Base-by-base conservation (phyloP, 1,140 invertebrate genomes). In the Hypsibius dujardini region DNA sequence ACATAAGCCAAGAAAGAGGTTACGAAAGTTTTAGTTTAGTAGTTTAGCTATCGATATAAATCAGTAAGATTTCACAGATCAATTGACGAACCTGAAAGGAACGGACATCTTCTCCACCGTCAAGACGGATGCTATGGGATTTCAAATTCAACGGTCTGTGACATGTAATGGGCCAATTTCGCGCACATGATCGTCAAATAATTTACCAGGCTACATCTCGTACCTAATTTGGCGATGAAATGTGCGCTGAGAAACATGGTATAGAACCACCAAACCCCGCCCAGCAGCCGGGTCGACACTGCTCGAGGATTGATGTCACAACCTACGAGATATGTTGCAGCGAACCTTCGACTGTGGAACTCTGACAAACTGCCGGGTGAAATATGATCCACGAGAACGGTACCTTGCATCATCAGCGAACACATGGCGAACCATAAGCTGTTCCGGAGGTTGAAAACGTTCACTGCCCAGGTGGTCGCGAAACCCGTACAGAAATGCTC, bases 401-500 rank as follows among this genome's bases (percentile, higher is more conserved):
- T 71, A 71, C 75, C 75, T 72, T 78, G 77, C 70, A 79, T 78
- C 77, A 78, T 78, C 46, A 78, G 73, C 59, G 73, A 75, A n/a
- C 77, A 77, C 45, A 79, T 72, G 1, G 77, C 75, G 70, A 79
- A 79, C 77, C 77, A 78, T 2, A 78, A 73, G 46, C 76, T 77
- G 71, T 78, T 79, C 7, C 78, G 67, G 2, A 79, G 47, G 45
- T 71, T 78, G 72, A 78, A 78, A 67, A 78, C 76, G 72, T 78
- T 78, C 46, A 70, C 50, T 12, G 62, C 62, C 3, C 12, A 67
- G 12, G 3, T 12, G 62, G 62, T 67, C 45, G 12, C 62, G 12
- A 67, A 7, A 7, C 62, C 62, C 12, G 62, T 67, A 79, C 90
- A 95, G 1, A 90, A 90, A 78, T 91, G 89, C 1, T 88, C 89